Evolutionary conservation across 2,888 invertebrate species (phyloP).

Genomic region (Apomyelois bistriatella): DNA sequence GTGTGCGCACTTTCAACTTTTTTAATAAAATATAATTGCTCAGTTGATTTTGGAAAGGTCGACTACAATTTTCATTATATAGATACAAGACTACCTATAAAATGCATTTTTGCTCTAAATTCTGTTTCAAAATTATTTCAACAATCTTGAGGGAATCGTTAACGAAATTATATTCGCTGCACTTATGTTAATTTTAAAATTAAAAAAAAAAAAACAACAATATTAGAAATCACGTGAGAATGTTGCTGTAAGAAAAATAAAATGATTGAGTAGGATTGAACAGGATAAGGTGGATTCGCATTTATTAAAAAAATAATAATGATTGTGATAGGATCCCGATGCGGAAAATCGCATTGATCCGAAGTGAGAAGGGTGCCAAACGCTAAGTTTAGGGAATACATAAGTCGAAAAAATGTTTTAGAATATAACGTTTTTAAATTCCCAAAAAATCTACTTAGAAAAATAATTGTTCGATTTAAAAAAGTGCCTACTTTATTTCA

Average conservation of each 20-base stretch:
- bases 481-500: slow-evolving; percentile 18
- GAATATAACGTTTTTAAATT: slow-evolving; percentile 16
- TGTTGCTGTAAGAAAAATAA: too few relatives aligned
- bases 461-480: neutral
- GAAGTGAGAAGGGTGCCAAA: slow-evolving; percentile 31
- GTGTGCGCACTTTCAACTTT: neutral
- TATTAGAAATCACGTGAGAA: too few relatives aligned
- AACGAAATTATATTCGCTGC: neutral
- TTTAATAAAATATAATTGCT: neutral
- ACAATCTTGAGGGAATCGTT: slow-evolving; percentile 37
- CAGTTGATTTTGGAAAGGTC: neutral
- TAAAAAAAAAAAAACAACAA: too few relatives aligned
- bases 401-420: slow-evolving; percentile 6
- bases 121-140: slow-evolving; percentile 6
- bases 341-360: slow-evolving; percentile 16
- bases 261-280: too few relatives aligned
- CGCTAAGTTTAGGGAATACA: slow-evolving; percentile 14
- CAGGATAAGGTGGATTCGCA: neutral
- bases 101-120: neutral
- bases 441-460: neutral
- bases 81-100: neutral
- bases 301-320: slow-evolving; percentile 22
- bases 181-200: too few relatives aligned
- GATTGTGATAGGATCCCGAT: slow-evolving; percentile 33
- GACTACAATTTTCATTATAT: neutral